Base-by-base conservation (phyloP, 2,797 vertebrate genomes). In the Corythornis leucogaster region DNA sequence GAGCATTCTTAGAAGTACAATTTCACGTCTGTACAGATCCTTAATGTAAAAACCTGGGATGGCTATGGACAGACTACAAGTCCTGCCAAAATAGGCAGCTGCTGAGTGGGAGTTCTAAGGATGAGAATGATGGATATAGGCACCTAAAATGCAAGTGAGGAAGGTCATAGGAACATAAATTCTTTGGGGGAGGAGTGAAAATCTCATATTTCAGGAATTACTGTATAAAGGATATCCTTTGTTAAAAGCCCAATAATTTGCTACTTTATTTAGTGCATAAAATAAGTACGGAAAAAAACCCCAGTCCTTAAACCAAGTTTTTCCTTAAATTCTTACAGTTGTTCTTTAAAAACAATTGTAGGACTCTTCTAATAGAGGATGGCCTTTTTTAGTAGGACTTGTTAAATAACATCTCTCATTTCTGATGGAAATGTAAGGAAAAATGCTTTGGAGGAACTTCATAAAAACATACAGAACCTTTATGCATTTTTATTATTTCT, bases 71-170 rank as follows among this genome's bases (percentile, higher is more conserved):
- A 0, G 78, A 91, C 77, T 54, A 24, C 9, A 51, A 94, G 54
- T 61, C 26, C 46, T 92, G 94, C 93, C 94, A 96, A 96, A 94
- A 89, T 1, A 89, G 92, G 83, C 95, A 96, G 94, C 89, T 95
- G 94, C 79, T 94, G 95, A 95, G 94, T 96, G 90, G 93, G 94
- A 94, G 94, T 94, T 89, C 66, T 59, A 35, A 91, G 59, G 64
- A 94, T 68, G 50, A 80, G 66, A 90, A 82, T 87, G 73, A 95
- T 95, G 38, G 62, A 64, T 91, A 80, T 24, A 93, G 74, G 79
- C 87, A 93, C 59, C 85, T 78, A 89, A 93, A 93, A 83, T 91
- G 67, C 79, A 92, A 87, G 84, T 42, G 69, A 92, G 51, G 86
- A 73, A 48, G 62, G 73, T 92, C 90, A 89, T 17, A 93, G 70